A percentile compares a stretch with the other conserved stretches of the same genome.
These are phyloP conservation scores for Ochotona princeps DNA, from an alignment of 2,113 vertebrate genomes.

Conservation along the genomic window DNA sequence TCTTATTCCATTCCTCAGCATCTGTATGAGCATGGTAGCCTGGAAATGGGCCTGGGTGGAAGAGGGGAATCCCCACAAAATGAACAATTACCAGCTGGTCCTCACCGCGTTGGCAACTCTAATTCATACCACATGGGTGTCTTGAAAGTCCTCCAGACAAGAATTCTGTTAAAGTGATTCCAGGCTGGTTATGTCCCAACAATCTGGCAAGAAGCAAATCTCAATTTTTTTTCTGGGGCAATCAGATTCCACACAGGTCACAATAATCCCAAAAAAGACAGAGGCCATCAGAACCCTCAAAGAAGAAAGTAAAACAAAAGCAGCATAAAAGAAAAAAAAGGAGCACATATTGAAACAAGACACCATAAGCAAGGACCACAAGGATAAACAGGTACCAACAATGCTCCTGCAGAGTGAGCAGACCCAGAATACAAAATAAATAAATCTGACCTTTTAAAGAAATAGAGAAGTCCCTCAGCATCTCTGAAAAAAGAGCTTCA, in stretches of 20 bases:
- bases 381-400: neutral
- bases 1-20: neutral
- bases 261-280: neutral
- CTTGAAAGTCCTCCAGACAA: neutral
- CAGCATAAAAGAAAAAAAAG: neutral
- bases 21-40: neutral
- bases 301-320: neutral
- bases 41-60: neutral
- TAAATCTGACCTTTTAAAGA: no score
- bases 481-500: neutral
- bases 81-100: slow-evolving; percentile 1
- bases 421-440: neutral
- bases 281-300: neutral
- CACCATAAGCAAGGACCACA: neutral
- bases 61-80: neutral
- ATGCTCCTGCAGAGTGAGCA: neutral
- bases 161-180: neutral
- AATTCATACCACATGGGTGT: neutral
- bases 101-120: neutral
- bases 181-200: neutral
- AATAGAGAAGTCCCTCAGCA: no score
- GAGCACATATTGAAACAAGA: neutral
- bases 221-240: neutral
- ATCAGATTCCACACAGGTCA: neutral
- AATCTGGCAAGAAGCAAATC: neutral